Evolutionary conservation across 2,113 vertebrate genomes (phyloP).

Genomic region (Labeo rohita): DNA sequence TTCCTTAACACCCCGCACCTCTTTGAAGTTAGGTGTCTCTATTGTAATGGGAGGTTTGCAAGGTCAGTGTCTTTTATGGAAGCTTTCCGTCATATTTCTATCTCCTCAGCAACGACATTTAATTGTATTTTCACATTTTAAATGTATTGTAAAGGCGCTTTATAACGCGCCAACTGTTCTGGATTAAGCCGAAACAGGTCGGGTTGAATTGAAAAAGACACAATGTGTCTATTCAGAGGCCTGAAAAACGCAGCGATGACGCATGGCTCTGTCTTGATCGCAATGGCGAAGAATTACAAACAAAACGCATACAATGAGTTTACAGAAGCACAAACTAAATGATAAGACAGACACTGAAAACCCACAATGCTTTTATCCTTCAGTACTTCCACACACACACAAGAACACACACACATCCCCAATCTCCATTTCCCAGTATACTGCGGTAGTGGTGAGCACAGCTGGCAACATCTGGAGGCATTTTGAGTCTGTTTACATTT

Average conservation of each 20-base stretch:
- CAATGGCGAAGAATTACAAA: constrained; percentile 13
- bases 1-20: constrained; percentile 50
- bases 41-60: constrained; percentile 56
- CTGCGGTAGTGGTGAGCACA: constrained; percentile 71
- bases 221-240: constrained; percentile 33
- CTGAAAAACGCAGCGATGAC: constrained; percentile 8
- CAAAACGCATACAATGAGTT: constrained; percentile 30
- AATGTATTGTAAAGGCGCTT: constrained; percentile 51
- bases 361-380: constrained; percentile 25
- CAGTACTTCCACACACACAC: background rate
- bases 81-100: constrained; percentile 61
- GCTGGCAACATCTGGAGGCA: constrained; percentile 84
- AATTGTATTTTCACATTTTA: constrained; percentile 54
- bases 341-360: constrained; percentile 35
- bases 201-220: background rate
- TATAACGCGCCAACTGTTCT: constrained; percentile 50
- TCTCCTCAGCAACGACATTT: constrained; percentile 42
- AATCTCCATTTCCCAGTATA: constrained; percentile 69
- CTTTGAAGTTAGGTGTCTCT: constrained; percentile 53
- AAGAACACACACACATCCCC: constrained; percentile 33
- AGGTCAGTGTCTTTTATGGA: constrained; percentile 66
- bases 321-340: constrained; percentile 60
- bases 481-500: constrained; percentile 82
- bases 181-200: background rate
- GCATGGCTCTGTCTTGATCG: constrained; percentile 18